Conservation (phyloP, 2,888 invertebrate species). For the Lochmaea capreae region DNA sequence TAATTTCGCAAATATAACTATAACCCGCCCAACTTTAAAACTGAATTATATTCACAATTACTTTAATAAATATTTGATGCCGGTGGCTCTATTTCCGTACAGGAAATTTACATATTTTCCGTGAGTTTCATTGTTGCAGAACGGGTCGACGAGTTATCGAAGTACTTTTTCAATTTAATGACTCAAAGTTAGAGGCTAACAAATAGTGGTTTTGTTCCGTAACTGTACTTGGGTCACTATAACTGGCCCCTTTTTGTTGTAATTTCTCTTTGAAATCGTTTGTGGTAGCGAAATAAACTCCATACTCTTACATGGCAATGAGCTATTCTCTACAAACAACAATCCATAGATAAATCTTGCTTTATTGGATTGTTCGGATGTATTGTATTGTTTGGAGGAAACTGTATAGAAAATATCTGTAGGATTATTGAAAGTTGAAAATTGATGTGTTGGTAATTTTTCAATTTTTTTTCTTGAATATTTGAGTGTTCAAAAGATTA, state of each 20-base stretch:
- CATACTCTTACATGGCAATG: slow-evolving; percentile 28
- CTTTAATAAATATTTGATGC: slow-evolving; percentile 50
- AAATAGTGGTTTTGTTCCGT: slow-evolving; percentile 36
- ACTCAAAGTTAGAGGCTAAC: slow-evolving; percentile 38
- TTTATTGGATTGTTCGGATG: slow-evolving; percentile 11
- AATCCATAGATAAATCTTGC: slow-evolving; percentile 23
- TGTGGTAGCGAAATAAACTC: slow-evolving; percentile 28
- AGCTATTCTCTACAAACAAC: slow-evolving; percentile 27
- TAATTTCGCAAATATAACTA: slow-evolving; percentile 1
- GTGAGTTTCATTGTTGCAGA: slow-evolving; percentile 39
- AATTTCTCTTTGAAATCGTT: slow-evolving; percentile 34
- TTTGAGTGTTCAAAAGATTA: too few relatives aligned
- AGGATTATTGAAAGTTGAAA: too few relatives aligned
- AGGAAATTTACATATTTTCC: slow-evolving; percentile 45
- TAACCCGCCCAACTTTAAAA: neutral
- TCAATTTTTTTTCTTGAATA: too few relatives aligned
- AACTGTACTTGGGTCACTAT: slow-evolving; percentile 32
- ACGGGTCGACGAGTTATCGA: slow-evolving; percentile 36
- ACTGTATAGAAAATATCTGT: neutral
- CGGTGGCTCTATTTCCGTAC: slow-evolving; percentile 41
- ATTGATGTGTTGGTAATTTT: too few relatives aligned
- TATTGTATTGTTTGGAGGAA: neutral
- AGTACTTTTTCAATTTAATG: slow-evolving; percentile 40
- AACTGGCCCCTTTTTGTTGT: slow-evolving; percentile 29
- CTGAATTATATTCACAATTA: slow-evolving; percentile 47